Conservation (phyloP, 2,888 invertebrate genomes). For the Brachyopa scutellaris region DNA sequence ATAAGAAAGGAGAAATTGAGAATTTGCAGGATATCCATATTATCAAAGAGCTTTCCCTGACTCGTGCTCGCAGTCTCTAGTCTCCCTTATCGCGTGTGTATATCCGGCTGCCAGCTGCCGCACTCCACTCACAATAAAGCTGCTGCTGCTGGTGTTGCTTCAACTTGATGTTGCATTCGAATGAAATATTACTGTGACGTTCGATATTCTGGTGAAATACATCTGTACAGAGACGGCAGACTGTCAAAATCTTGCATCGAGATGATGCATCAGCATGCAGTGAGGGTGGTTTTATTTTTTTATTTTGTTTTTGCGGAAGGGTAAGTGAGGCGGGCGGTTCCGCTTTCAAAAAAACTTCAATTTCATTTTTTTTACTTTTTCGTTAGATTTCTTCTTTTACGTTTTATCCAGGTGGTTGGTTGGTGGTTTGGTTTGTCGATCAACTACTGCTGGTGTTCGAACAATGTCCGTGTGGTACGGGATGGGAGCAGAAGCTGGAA, state of each 20-base stretch:
- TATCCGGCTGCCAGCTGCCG: slow-evolving; percentile 12
- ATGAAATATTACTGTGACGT: slow-evolving; percentile 51
- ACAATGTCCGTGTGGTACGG: slow-evolving; percentile 20
- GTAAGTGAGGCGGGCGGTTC: background rate
- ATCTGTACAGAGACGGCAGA: slow-evolving; percentile 46
- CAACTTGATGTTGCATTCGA: slow-evolving; percentile 58
- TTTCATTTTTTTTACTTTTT: slow-evolving; percentile 22
- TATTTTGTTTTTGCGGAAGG: background rate
- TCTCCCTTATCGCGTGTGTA: slow-evolving; percentile 14
- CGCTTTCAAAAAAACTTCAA: slow-evolving; percentile 20
- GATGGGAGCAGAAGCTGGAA: slow-evolving; percentile 33
- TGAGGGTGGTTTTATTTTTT: background rate
- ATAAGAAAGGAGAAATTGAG: slow-evolving; percentile 78
- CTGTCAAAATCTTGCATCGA: slow-evolving; percentile 49
- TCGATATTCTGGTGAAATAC: slow-evolving; percentile 57
- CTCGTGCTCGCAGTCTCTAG: slow-evolving; percentile 7
- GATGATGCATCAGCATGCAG: slow-evolving; percentile 60
- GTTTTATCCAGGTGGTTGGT: slow-evolving; percentile 40
- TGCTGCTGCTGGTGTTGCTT: slow-evolving; percentile 22
- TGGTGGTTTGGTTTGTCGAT: slow-evolving; percentile 39
- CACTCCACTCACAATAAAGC: slow-evolving; percentile 25
- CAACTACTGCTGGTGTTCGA: slow-evolving; percentile 40
- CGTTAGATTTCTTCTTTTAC: slow-evolving; percentile 37
- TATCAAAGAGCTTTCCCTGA: slow-evolving; percentile 75
- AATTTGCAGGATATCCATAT: slow-evolving; percentile 79